phyloP scores from a whole-genome alignment of 2,888 invertebrate genomes.

The Prosopocoilus inquinatus region DNA sequence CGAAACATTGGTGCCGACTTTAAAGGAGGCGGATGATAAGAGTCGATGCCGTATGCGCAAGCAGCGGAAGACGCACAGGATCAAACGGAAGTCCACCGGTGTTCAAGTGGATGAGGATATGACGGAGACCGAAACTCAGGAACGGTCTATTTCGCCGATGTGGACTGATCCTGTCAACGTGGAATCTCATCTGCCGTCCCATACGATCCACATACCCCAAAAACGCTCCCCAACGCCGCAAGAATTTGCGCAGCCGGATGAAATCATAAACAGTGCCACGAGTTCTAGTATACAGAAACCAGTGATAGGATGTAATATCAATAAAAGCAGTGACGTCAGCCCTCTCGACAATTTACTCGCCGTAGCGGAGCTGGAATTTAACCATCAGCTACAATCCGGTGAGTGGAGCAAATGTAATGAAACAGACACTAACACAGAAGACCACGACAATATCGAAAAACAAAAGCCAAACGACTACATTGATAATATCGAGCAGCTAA shows the following conservation, averaged over 20 bases:
- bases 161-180: constrained; percentile 55
- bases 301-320: constrained; percentile 48
- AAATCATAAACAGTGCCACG: constrained; percentile 46
- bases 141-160: constrained; percentile 33
- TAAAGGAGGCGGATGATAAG: constrained; percentile 44
- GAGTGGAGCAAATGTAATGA: constrained; percentile 38
- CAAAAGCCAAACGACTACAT: constrained; percentile 32
- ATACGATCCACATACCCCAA: constrained; percentile 59
- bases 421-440: constrained; percentile 12
- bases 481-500: constrained; percentile 41
- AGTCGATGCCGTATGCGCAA: constrained; percentile 33
- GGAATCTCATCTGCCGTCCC: constrained; percentile 62
- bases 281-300: constrained; percentile 41
- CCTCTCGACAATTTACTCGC: constrained; percentile 64
- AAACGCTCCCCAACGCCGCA: constrained; percentile 45
- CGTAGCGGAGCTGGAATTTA: constrained; percentile 64
- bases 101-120: constrained; percentile 44
- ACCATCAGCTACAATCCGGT: constrained; percentile 55
- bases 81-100: constrained; percentile 44
- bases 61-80: constrained; percentile 29
- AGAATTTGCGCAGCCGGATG: constrained; percentile 29
- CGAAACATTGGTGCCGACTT: constrained; percentile 56
- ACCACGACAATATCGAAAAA: constrained; percentile 23
- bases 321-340: constrained; percentile 47
- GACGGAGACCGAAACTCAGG: constrained; percentile 21